Evolutionary conservation across 2,797 vertebrate genomes (phyloP).

Genomic region (Chaetophractus vellerosus): DNA sequence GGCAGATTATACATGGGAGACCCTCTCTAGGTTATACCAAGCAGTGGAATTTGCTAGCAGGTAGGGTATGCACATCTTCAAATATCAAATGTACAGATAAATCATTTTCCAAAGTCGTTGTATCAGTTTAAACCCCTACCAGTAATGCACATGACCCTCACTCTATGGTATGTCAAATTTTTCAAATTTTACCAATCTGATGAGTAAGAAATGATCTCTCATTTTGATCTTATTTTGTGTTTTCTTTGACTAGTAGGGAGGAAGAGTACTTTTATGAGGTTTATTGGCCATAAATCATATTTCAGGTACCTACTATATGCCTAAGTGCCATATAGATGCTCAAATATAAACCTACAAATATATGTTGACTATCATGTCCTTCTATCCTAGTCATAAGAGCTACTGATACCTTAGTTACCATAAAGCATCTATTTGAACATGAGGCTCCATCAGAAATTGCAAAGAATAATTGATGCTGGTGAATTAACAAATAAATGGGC

Average conservation of each 20-base stretch:
- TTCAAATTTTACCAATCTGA: not conserved
- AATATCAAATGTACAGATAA: not conserved
- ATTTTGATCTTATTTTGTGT: constrained; percentile 7
- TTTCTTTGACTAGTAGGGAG: not conserved
- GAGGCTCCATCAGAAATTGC: not conserved
- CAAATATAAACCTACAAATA: not conserved
- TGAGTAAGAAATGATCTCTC: not conserved
- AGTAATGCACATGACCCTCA: not conserved
- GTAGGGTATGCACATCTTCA: not conserved
- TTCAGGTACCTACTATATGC: not conserved
- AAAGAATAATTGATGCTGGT: not conserved
- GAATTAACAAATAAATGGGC: not conserved
- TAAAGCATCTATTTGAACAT: not conserved
- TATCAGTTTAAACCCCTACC: not conserved
- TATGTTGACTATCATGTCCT: not conserved
- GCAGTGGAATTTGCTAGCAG: not conserved
- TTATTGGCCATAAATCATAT: not conserved
- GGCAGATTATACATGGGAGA: not conserved
- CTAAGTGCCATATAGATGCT: not conserved
- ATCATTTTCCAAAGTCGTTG: not conserved
- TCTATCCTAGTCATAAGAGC: not conserved
- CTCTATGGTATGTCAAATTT: not conserved
- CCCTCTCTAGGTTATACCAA: not conserved
- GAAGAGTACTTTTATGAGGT: not conserved
- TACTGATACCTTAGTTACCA: not conserved